Evolutionary conservation across 2,888 invertebrate genomes (phyloP), one percentile per base, ranked within the genome.

Genomic region (Pristionchus arcanus): DNA sequence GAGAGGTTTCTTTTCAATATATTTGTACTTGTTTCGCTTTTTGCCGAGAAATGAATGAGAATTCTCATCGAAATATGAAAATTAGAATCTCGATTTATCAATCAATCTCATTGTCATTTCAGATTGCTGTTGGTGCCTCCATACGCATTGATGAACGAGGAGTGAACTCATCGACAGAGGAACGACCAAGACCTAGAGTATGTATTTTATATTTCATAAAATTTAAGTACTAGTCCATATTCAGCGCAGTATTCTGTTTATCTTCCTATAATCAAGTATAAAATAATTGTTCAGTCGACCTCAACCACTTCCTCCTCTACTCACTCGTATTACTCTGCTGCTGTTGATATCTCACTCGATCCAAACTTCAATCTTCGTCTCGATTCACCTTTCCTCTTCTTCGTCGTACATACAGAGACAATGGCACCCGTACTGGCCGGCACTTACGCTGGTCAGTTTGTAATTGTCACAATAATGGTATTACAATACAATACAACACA

Each of bases 341-440:
- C 81, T 1, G 19, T 81, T 21, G 81, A 81, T 21, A 11, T 25
- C 15, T 81, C 81, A 9, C 42, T 81, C 81, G 81, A 81, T 28
- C 81, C 81, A 15, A 81, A 81, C 81, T 81, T 81, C 81, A 81
- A 81, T 49, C 81, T 81, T 49, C 81, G 81, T n/a, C 42, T 81
- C 81, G 81, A 81, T 49, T 81, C 49, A 1, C 81, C 81, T 49
- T 81, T 81, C 81, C 49, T 81, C 49, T 81, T 81, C 81, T 53
- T 81, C 81, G 49, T 81, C 11, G 81, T 81, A 1, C 81, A 81
- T 19, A 28, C 49, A 21, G 81, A 81, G 28, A 28, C 19, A 13
- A 81, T 81, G 81, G 16, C 81, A 2, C 28, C 49, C n/a, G n/a
- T 81, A 2, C 81, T 81, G 49, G 81, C 81, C 49, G 81, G 81